Evolutionary conservation across 2,888 invertebrate genomes (phyloP).

Genomic region (Calliphora vomitoria): DNA sequence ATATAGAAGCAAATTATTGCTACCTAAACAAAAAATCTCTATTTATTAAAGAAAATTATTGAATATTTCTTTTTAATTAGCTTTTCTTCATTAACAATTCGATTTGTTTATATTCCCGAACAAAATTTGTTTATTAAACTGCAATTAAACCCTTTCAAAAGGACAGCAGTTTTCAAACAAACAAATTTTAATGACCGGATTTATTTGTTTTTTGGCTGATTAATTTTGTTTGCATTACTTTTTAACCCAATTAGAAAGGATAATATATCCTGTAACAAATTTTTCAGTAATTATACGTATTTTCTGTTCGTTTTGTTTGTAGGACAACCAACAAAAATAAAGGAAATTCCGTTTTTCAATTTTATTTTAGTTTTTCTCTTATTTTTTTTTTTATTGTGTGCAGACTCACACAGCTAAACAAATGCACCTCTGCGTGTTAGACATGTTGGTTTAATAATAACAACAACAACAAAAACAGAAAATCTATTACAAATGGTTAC

Average conservation of each 20-base stretch:
- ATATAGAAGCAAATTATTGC: no score
- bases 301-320: background rate
- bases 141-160: background rate
- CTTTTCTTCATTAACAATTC: background rate
- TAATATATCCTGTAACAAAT: slow-evolving; percentile 68
- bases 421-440: slow-evolving; percentile 47
- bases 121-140: slow-evolving; percentile 4
- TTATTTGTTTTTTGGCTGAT: slow-evolving; percentile 25
- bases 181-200: slow-evolving; percentile 50
- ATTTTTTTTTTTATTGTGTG: slow-evolving; percentile 9
- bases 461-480: slow-evolving; percentile 8
- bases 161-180: background rate
- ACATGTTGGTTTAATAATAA: slow-evolving; percentile 17
- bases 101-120: background rate
- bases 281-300: slow-evolving; percentile 65
- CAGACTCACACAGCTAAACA: slow-evolving; percentile 7
- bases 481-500: slow-evolving; percentile 65
- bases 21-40: no score
- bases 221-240: slow-evolving; percentile 34
- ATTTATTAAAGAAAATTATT: background rate
- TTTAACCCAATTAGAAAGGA: slow-evolving; percentile 64
- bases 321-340: slow-evolving; percentile 27
- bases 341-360: slow-evolving; percentile 69
- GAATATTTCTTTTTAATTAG: background rate
- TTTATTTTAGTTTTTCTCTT: slow-evolving; percentile 26